phyloP scores from a whole-genome alignment of 2,113 vertebrate species.

The Geococcyx californianus region DNA sequence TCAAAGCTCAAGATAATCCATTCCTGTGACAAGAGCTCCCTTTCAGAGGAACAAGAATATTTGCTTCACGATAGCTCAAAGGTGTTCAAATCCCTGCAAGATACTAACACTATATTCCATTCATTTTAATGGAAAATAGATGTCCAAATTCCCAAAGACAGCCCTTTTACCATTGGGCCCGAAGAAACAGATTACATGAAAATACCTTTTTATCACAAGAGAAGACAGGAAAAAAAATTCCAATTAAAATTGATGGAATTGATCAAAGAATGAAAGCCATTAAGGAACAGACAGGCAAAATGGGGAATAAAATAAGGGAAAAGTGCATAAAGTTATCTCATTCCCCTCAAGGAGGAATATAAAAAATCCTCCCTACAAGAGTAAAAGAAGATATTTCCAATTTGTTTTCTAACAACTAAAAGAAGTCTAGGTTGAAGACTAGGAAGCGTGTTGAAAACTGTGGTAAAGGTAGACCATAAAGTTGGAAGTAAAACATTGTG shows the following conservation, averaged over 20 bases:
- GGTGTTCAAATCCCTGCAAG: conserved; percentile 59
- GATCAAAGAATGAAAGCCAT: conserved; percentile 59
- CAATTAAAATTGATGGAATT: conserved; percentile 66
- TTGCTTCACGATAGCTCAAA: conserved; percentile 38
- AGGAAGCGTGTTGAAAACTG: not conserved
- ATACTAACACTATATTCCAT: conserved; percentile 28
- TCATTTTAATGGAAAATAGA: conserved; percentile 61
- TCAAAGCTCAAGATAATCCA: conserved; percentile 16
- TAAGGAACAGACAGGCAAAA: conserved; percentile 54
- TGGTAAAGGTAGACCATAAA: not conserved
- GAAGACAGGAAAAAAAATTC: conserved; percentile 62
- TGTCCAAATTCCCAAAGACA: conserved; percentile 63
- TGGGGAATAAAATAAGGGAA: conserved; percentile 44
- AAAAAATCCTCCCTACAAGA: not conserved
- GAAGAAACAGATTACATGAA: conserved; percentile 57
- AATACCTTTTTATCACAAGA: conserved; percentile 65
- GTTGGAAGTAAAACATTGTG: not conserved
- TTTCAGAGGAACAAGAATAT: conserved; percentile 14
- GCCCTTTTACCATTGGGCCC: conserved; percentile 48
- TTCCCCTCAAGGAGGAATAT: conserved; percentile 18
- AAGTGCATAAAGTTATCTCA: conserved; percentile 37
- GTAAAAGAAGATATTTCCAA: not conserved
- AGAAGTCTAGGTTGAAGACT: not conserved
- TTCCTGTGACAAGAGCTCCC: not conserved
- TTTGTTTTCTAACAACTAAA: conserved; percentile 28